These are phyloP conservation scores for Timema podura DNA, from an alignment of 2,888 invertebrate genomes.

Conservation along the genomic window DNA sequence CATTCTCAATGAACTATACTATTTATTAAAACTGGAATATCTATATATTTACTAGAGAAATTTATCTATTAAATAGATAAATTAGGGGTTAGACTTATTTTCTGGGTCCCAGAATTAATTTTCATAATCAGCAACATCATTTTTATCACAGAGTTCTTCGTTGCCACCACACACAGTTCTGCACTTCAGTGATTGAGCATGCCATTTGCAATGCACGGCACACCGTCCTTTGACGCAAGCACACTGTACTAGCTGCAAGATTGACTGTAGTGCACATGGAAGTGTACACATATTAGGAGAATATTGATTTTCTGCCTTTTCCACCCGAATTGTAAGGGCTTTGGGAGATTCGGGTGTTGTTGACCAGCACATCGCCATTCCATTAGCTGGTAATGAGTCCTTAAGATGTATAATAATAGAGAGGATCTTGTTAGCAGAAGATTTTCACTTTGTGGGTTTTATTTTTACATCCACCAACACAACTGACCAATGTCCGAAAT, in stretches of 20 bases:
- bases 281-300: not conserved
- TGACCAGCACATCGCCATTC: not conserved
- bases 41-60: not conserved
- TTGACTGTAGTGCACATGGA: not conserved
- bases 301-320: not conserved
- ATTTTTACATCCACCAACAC: not conserved
- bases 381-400: not conserved
- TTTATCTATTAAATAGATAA: not conserved
- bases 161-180: slow-evolving; percentile 11
- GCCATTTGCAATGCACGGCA: not conserved
- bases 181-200: not conserved
- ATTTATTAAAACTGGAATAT: not conserved
- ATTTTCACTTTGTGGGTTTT: not conserved
- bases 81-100: not conserved
- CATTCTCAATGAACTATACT: not conserved
- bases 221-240: not conserved
- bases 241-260: not conserved
- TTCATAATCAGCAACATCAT: not conserved
- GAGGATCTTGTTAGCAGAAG: not conserved
- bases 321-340: not conserved
- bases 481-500: not conserved
- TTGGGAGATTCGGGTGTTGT: not conserved
- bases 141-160: not conserved
- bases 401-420: not conserved
- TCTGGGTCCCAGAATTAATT: not conserved